Conservation (phyloP, 37 sponge, comb jelly and placozoan species). For the Halichondria panicea region DNA sequence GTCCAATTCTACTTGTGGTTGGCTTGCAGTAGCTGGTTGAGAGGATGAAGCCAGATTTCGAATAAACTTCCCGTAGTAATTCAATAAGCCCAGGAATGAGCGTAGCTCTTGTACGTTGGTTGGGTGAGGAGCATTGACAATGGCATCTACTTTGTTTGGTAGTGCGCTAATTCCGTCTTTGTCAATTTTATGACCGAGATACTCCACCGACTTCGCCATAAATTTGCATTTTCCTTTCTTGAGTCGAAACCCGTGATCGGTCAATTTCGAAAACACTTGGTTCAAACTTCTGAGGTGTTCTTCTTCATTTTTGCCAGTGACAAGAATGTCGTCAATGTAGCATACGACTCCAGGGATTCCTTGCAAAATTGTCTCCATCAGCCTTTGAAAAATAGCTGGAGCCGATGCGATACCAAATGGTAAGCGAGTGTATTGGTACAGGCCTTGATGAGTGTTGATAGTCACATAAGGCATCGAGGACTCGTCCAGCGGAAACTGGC, state of each 20-base stretch:
- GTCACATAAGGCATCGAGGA: conserved; percentile 1
- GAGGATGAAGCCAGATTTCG: conserved; percentile 5
- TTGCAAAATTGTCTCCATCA: conserved; percentile 16
- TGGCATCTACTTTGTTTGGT: conserved; percentile 1
- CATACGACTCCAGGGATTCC: conserved; percentile 3
- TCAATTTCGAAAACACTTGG: conserved; percentile 21
- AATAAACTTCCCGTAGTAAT: conserved; percentile 39
- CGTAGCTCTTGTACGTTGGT: conserved; percentile 26
- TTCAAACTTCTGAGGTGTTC: conserved; percentile 30
- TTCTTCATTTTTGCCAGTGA: conserved; percentile 27
- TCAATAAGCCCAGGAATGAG: conserved; percentile 39
- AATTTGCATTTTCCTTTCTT: conserved; percentile 33
- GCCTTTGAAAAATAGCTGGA: conserved; percentile 18
- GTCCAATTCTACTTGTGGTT: not conserved
- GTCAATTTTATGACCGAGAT: conserved; percentile 30
- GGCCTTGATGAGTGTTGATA: conserved; percentile 15
- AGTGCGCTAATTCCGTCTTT: conserved; percentile 12
- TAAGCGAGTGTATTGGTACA: conserved; percentile 19
- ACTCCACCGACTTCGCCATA: conserved; percentile 11
- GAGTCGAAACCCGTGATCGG: conserved; percentile 8
- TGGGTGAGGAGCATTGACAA: conserved; percentile 17
- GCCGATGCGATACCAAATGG: conserved; percentile 23
- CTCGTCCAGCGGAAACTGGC: too few relatives aligned
- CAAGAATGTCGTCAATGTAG: too few relatives aligned
- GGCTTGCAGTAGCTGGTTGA: not conserved